phyloP scores from a whole-genome alignment of 2,113 vertebrate genomes.

The Hydrolagus affinis region DNA sequence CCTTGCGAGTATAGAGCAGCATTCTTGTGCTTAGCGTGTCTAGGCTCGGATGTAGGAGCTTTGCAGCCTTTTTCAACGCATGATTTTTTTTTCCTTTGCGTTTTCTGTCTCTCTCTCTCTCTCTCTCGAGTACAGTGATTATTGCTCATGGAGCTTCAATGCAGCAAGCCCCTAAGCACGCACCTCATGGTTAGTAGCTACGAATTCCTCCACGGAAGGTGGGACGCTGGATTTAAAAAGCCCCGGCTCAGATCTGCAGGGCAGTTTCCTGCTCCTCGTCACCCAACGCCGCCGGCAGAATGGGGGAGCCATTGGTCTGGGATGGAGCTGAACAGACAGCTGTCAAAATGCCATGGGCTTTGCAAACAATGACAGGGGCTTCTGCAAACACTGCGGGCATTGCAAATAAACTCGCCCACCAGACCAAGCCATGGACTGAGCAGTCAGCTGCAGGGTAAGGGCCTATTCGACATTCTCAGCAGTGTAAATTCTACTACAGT shows the following conservation, averaged over 20 bases:
- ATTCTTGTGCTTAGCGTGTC: slow-evolving; percentile 78
- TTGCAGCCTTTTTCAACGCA: slow-evolving; percentile 13
- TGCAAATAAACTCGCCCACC: background rate
- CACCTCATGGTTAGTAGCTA: slow-evolving; percentile 49
- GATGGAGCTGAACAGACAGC: slow-evolving; percentile 62
- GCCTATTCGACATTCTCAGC: background rate
- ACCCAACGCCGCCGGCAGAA: slow-evolving; percentile 30
- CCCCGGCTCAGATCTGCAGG: slow-evolving; percentile 35
- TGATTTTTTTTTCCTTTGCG: slow-evolving; percentile 2
- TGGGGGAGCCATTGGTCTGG: slow-evolving; percentile 58
- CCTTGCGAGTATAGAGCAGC: slow-evolving; percentile 88
- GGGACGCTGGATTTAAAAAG: slow-evolving; percentile 56
- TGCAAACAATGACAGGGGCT: slow-evolving; percentile 41
- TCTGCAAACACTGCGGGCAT: background rate
- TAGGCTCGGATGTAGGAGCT: slow-evolving; percentile 58
- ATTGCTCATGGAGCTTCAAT: slow-evolving; percentile 47
- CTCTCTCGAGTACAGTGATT: slow-evolving; percentile 54
- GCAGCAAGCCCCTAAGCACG: slow-evolving; percentile 45
- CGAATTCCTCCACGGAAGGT: slow-evolving; percentile 55
- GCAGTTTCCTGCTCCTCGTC: slow-evolving; percentile 26
- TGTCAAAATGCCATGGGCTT: slow-evolving; percentile 63
- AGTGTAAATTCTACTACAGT: background rate
- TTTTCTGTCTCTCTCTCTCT: slow-evolving; percentile 37
- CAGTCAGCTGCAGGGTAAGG: slow-evolving; percentile 7
- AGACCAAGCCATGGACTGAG: background rate